These are phyloP conservation scores for Barypeithes pellucidus DNA, from an alignment of 2,888 invertebrate species.

Conservation along the genomic window DNA sequence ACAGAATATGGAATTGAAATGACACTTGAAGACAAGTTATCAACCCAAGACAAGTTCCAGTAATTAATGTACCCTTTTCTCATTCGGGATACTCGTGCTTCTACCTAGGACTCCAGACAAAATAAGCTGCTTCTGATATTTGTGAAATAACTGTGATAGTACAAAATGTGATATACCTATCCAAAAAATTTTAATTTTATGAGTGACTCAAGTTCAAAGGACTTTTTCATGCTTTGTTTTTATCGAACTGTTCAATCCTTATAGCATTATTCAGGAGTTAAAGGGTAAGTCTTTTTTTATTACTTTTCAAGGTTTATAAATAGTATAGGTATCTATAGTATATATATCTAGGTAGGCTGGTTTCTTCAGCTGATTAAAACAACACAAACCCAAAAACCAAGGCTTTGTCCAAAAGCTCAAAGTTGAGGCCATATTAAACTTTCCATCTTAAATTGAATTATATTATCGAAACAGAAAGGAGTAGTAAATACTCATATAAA, in stretches of 20 bases:
- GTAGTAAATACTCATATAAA: no score
- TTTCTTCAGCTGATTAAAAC: conserved; percentile 32
- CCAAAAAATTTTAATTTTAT: conserved; percentile 50
- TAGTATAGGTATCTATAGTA: neutral
- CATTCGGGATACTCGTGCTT: conserved; percentile 39
- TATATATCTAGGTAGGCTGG: neutral
- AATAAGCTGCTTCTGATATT: conserved; percentile 39
- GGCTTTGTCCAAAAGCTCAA: neutral
- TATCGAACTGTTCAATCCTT: conserved; percentile 38
- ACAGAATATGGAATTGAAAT: conserved; percentile 61
- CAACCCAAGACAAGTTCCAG: conserved; percentile 49
- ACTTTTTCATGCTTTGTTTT: conserved; percentile 41
- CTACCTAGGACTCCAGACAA: conserved; percentile 3
- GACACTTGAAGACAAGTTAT: conserved; percentile 58
- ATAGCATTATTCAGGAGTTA: conserved; percentile 26
- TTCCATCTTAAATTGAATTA: no score
- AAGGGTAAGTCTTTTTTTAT: conserved; percentile 40
- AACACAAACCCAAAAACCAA: neutral
- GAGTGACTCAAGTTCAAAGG: conserved; percentile 50
- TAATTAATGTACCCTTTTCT: conserved; percentile 39
- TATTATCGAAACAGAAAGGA: no score
- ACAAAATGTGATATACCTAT: conserved; percentile 62
- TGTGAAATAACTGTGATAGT: conserved; percentile 62
- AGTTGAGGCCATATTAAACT: no score
- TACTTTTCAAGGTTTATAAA: conserved; percentile 18